Conservation (phyloP, 2,888 invertebrate genomes). For the Tetranychus truncatus region DNA sequence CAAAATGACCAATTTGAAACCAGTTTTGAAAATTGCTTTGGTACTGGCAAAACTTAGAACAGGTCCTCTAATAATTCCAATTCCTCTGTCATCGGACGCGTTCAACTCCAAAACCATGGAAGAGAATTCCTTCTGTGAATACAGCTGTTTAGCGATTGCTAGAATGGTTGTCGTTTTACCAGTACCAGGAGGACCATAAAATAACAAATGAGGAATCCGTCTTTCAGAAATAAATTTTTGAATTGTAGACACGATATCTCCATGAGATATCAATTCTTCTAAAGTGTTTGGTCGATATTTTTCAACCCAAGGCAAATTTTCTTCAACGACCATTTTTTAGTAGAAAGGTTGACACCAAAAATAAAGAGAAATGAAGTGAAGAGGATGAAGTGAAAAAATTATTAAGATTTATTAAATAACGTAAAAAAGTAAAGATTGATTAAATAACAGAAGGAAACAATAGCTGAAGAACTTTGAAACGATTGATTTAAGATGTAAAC, state of each 20-base stretch:
- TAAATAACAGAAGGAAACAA: too few species aligned
- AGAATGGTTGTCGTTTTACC: constrained; percentile 95
- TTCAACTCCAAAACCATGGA: constrained; percentile 83
- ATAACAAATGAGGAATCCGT: constrained; percentile 79
- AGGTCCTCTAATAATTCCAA: constrained; percentile 78
- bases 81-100: constrained; percentile 95
- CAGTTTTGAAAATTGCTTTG: constrained; percentile 74
- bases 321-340: not conserved
- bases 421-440: too few species aligned
- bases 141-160: constrained; percentile 80
- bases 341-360: not conserved
- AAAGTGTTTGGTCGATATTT: constrained; percentile 84
- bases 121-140: constrained; percentile 66
- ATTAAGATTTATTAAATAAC: too few species aligned
- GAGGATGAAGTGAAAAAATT: too few species aligned
- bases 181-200: constrained; percentile 96
- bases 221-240: constrained; percentile 71
- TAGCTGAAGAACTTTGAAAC: too few species aligned
- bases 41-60: constrained; percentile 92
- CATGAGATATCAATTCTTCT: constrained; percentile 85
- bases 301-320: constrained; percentile 53
- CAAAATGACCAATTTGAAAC: constrained; percentile 82
- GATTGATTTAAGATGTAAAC: too few species aligned
- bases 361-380: not conserved
- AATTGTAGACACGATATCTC: constrained; percentile 84